phyloP scores from a whole-genome alignment of 2,113 vertebrate species.

The Empidonax alnorum region DNA sequence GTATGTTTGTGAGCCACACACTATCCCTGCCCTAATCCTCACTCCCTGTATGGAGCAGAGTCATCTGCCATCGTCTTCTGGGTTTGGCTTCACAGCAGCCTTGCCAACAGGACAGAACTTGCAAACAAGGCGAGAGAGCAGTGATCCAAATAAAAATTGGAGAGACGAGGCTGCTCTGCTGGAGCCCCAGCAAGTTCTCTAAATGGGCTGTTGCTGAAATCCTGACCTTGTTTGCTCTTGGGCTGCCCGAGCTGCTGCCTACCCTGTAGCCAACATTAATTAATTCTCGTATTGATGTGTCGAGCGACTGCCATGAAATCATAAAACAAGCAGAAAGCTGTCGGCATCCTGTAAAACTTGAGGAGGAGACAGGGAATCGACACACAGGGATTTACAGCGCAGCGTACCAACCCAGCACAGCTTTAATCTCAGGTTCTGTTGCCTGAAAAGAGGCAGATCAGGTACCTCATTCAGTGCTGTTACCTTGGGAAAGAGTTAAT shows the following conservation, averaged over 20 bases:
- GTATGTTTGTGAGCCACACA: not conserved
- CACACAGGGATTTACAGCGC: not conserved
- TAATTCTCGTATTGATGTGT: constrained; percentile 36
- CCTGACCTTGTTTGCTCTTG: constrained; percentile 53
- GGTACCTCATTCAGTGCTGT: not conserved
- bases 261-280: constrained; percentile 41
- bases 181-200: not conserved
- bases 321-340: constrained; percentile 34
- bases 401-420: not conserved
- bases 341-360: not conserved
- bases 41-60: not conserved
- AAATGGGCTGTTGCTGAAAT: constrained; percentile 37
- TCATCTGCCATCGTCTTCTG: not conserved
- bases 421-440: not conserved
- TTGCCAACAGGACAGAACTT: constrained; percentile 23
- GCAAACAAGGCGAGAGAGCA: constrained; percentile 37
- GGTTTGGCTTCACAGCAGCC: not conserved
- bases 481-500: not conserved
- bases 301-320: not conserved
- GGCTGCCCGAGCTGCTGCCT: constrained; percentile 9
- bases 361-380: constrained; percentile 28
- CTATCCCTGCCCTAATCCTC: not conserved
- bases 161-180: not conserved
- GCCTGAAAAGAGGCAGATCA: not conserved
- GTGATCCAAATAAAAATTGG: not conserved